phyloP scores from a whole-genome alignment of 23 tunicate genomes.

The Styela clava region DNA sequence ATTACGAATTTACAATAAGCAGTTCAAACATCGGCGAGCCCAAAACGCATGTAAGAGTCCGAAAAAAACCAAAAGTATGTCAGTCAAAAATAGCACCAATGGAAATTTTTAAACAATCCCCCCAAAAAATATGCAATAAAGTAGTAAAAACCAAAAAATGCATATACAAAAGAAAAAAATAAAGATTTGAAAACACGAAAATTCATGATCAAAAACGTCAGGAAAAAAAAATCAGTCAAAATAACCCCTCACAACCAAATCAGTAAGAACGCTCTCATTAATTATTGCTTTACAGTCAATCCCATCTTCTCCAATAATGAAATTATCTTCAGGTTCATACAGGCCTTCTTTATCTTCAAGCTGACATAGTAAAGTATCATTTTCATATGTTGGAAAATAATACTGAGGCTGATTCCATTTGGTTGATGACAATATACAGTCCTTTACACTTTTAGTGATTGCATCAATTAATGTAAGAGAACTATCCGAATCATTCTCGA shows the following conservation, averaged over 20 bases:
- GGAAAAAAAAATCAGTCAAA: constrained; percentile 34
- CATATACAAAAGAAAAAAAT: too few relatives aligned
- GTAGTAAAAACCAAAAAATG: too few relatives aligned
- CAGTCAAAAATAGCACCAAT: too few relatives aligned
- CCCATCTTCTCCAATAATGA: constrained; percentile 86
- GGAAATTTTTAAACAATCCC: too few relatives aligned
- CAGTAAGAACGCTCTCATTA: constrained; percentile 72
- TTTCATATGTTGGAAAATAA: constrained; percentile 93
- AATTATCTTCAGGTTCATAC: constrained; percentile 87
- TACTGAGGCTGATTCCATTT: constrained; percentile 98
- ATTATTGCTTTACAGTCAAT: constrained; percentile 67
- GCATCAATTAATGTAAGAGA: constrained; percentile 1
- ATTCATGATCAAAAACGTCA: neutral
- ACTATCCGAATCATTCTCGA: neutral
- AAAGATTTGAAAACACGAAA: too few relatives aligned
- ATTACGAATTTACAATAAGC: too few relatives aligned
- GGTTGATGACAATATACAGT: constrained; percentile 34
- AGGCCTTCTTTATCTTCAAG: constrained; percentile 80
- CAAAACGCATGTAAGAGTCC: too few relatives aligned
- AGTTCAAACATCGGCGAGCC: too few relatives aligned
- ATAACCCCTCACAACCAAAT: constrained; percentile 64
- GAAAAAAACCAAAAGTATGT: too few relatives aligned
- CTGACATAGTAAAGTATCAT: constrained; percentile 77
- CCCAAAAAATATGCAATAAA: too few relatives aligned
- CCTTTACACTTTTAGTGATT: constrained; percentile 27